Conservation (phyloP, 2,797 vertebrate genomes). For the Zenarchopterus dispar region DNA sequence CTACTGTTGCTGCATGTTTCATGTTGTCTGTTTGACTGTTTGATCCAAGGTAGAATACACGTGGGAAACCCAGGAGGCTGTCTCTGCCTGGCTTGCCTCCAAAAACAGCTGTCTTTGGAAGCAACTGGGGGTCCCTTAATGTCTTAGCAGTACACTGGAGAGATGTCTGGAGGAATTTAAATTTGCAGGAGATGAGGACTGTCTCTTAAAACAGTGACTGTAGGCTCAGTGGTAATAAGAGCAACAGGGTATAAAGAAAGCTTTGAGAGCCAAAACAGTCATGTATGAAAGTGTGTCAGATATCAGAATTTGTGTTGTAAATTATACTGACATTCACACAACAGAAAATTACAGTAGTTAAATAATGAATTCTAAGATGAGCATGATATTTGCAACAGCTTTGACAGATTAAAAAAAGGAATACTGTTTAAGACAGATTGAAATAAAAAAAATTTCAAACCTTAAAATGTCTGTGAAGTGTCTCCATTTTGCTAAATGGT, state of each 20-base stretch:
- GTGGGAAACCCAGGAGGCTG: constrained; percentile 50
- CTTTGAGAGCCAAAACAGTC: constrained; percentile 3
- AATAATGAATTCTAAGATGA: too few species aligned
- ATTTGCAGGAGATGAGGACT: constrained; percentile 33
- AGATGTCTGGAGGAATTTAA: constrained; percentile 55
- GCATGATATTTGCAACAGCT: too few species aligned
- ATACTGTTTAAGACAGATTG: too few species aligned
- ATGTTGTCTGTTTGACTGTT: constrained; percentile 60
- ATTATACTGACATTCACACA: not conserved
- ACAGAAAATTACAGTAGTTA: too few species aligned
- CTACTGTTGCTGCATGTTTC: constrained; percentile 36
- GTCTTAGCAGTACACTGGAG: constrained; percentile 45
- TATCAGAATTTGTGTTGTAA: not conserved
- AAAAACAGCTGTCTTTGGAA: constrained; percentile 47
- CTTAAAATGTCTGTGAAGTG: too few species aligned
- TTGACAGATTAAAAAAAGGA: too few species aligned
- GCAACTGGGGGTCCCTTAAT: constrained; percentile 61
- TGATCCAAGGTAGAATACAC: constrained; percentile 64
- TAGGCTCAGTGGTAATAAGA: constrained; percentile 22
- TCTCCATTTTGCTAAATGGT: too few species aligned
- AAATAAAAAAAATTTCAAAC: too few species aligned
- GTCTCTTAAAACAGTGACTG: constrained; percentile 29
- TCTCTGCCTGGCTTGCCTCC: constrained; percentile 55
- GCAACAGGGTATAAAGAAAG: constrained; percentile 32
- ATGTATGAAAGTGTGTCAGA: not conserved